Base-by-base conservation (phyloP, 1,140 invertebrate species). In the Papilio dardanus region DNA sequence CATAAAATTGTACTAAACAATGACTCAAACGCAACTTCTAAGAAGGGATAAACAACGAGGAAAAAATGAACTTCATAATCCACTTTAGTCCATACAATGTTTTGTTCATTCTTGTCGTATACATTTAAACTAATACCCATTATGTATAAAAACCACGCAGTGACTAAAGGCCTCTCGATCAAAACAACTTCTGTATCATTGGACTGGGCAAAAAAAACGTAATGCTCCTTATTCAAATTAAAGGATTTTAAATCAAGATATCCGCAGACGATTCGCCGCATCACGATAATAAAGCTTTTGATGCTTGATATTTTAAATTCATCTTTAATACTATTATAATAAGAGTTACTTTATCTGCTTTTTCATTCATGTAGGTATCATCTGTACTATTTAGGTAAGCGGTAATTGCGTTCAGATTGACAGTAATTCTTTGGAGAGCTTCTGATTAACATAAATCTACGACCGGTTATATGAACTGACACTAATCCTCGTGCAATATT, bases 171-270 rank as follows among this genome's bases (percentile, higher is more conserved):
- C 37, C 8, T 24, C 40, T 30, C 30, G 69, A 71, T 71, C 69
- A 71, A 71, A 71, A 71, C 69, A 71, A 71, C 69, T 71, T 46
- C 69, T 71, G 69, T 40, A 69, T 69, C 67, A 69, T 69, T 71
- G 24, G 69, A 31, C 40, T 28, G 4, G 4, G 42, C 37, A 71
- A 71, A 73, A 73, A 69, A 69, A 69, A 35, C 21, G 31, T 33
- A 73, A 73, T 54, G 42, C 42, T 33, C 71, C 71, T 54, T 73
- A 73, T 73, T 73, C 71, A 73, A 73, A 73, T 69, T 69, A 69
- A 73, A 54, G 71, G 71, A 73, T 73, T 73, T 73, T 21, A 42
- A 71, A 71, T 71, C 69, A 71, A 71, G 40, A 71, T 71, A 71
- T 71, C 68, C 68, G 68, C 68, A 19, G n/a, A 71, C 37, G 37